phyloP scores from a whole-genome alignment of 2,888 invertebrate genomes.

The Horisme vitalbata region DNA sequence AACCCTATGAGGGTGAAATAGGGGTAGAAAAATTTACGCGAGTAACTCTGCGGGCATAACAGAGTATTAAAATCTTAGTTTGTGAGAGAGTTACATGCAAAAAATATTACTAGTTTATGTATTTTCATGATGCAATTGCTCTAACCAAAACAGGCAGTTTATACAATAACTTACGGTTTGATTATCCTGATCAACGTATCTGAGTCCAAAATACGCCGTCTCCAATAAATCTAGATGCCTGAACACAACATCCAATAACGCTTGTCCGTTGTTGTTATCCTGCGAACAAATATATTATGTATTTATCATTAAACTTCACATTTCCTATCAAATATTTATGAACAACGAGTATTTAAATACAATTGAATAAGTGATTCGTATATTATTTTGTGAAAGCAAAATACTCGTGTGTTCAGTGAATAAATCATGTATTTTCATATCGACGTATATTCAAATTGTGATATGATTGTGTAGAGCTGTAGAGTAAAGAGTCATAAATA shows the following conservation, averaged over 20 bases:
- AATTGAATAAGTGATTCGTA: slow-evolving; percentile 12
- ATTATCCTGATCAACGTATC: slow-evolving; percentile 95
- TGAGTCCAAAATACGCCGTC: slow-evolving; percentile 97
- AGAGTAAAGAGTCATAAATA: slow-evolving; percentile 1
- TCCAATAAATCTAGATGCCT: slow-evolving; percentile 96
- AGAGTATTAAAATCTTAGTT: too few relatives aligned
- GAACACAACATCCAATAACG: slow-evolving; percentile 95
- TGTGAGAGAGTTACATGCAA: too few relatives aligned
- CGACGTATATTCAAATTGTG: slow-evolving; percentile 10
- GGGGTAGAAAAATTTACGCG: too few relatives aligned
- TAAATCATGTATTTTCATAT: slow-evolving; percentile 13
- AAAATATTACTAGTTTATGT: too few relatives aligned
- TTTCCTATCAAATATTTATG: slow-evolving; percentile 16
- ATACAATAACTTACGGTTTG: slow-evolving; percentile 91
- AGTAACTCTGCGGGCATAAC: too few relatives aligned
- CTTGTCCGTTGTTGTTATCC: slow-evolving; percentile 95
- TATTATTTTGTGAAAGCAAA: slow-evolving; percentile 11
- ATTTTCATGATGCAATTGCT: too few relatives aligned
- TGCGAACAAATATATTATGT: slow-evolving; percentile 65
- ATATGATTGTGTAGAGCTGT: slow-evolving; percentile 7
- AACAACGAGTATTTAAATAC: slow-evolving; percentile 17
- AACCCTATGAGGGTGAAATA: too few relatives aligned
- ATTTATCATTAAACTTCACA: slow-evolving; percentile 14
- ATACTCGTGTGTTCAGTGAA: slow-evolving; percentile 9
- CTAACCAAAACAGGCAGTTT: too few relatives aligned